A percentile compares a stretch with the other conserved stretches of the same genome.
Evolutionary conservation across 2,888 invertebrate species (phyloP).

Genomic region (Corythucha ciliata): DNA sequence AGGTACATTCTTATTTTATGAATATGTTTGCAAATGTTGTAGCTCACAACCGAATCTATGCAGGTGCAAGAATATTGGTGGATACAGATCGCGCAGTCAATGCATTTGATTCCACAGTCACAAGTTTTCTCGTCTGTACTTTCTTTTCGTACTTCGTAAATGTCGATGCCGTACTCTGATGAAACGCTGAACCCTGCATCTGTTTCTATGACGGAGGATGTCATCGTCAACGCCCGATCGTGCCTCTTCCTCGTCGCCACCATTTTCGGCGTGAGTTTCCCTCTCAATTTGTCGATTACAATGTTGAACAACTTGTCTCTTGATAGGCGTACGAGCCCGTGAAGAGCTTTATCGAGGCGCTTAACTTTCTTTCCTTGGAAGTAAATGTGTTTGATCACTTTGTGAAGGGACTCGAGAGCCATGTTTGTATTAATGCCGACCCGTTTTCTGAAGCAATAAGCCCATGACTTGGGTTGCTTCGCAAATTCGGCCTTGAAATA

Average conservation of each 20-base stretch:
- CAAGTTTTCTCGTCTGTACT: conserved; percentile 4
- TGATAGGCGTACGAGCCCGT: conserved; percentile 25
- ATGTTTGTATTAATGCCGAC: conserved; percentile 32
- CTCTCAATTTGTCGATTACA: conserved; percentile 6
- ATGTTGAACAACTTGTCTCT: conserved; percentile 9
- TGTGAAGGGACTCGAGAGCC: conserved; percentile 34
- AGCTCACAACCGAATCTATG: conserved; percentile 15
- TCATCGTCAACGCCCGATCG: conserved; percentile 9
- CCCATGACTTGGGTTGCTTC: conserved; percentile 14
- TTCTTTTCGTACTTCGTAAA: conserved; percentile 12
- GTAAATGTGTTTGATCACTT: conserved; percentile 29
- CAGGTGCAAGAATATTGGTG: conserved; percentile 26
- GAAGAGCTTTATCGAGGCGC: conserved; percentile 29
- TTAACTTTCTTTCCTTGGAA: conserved; percentile 31
- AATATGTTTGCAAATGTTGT: conserved; percentile 27
- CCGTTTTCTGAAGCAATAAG: conserved; percentile 30
- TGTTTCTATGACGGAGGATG: too few relatives aligned
- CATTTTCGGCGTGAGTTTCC: neutral
- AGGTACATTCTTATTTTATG: too few relatives aligned
- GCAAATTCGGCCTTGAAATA: conserved; percentile 22
- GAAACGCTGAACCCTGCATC: neutral
- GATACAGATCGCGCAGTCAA: conserved; percentile 23
- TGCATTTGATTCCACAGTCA: conserved; percentile 15
- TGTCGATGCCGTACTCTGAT: neutral
- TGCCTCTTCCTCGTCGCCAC: neutral